Percentiles rank a stretch among this genome's conserved stretches.
Evolutionary conservation across 2,113 vertebrate species (phyloP).

Genomic region (Ginglymostoma cirratum): DNA sequence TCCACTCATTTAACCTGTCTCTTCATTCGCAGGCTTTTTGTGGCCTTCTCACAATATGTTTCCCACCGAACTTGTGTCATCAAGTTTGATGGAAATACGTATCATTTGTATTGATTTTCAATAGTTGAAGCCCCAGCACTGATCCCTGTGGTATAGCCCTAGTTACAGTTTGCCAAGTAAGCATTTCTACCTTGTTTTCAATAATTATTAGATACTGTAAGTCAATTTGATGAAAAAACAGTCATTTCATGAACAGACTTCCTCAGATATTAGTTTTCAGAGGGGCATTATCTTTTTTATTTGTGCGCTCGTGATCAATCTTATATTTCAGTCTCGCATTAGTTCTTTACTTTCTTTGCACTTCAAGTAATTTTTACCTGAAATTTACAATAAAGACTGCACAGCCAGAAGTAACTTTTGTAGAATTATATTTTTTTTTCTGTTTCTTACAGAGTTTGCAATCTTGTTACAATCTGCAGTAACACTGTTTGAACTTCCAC

Average conservation of each 20-base stretch:
- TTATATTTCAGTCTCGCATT: background rate
- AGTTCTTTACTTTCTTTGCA: background rate
- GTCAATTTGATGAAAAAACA: background rate
- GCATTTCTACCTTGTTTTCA: background rate
- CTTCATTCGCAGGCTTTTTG: too few relatives aligned
- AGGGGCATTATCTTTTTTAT: background rate
- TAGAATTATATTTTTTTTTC: background rate
- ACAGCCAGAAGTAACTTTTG: background rate
- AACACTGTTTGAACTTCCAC: background rate
- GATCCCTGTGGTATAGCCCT: background rate
- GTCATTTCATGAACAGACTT: background rate
- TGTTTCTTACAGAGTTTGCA: background rate
- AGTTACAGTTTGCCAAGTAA: background rate
- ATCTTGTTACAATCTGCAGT: background rate
- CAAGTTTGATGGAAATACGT: background rate
- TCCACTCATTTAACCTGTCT: too few relatives aligned
- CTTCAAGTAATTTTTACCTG: background rate
- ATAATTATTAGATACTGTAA: background rate
- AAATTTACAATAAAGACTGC: background rate
- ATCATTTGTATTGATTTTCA: background rate
- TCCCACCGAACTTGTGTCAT: background rate
- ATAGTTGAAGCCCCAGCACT: background rate
- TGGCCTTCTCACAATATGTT: background rate
- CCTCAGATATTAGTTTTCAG: background rate
- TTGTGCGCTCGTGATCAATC: background rate